These are phyloP conservation scores for Ciconia boyciana DNA, from an alignment of 2,113 vertebrate species.

Conservation along the genomic window DNA sequence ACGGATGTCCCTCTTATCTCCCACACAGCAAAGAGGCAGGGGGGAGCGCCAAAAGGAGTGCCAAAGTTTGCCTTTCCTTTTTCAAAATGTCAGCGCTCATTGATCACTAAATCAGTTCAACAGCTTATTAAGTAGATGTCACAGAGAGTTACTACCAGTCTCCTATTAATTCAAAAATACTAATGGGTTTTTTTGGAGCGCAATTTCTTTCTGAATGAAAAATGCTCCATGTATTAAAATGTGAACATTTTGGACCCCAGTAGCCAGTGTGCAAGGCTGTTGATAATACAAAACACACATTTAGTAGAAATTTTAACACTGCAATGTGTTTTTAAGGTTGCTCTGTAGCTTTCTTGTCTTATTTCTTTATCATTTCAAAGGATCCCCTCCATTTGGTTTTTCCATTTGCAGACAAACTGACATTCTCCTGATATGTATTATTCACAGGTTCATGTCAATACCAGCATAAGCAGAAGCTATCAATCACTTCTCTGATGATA, in stretches of 20 bases:
- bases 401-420: conserved; percentile 16
- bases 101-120: conserved; percentile 69
- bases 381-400: conserved; percentile 1
- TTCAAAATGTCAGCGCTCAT: conserved; percentile 48
- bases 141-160: conserved; percentile 50
- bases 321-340: not conserved
- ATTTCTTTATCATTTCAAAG: conserved; percentile 27
- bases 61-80: conserved; percentile 53
- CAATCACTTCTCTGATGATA: conserved; percentile 26
- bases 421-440: not conserved
- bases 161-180: conserved; percentile 54
- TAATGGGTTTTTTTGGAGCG: not conserved
- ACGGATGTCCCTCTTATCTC: not conserved
- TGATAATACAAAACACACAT: not conserved
- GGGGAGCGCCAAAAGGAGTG: not conserved
- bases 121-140: conserved; percentile 68
- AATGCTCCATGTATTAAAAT: not conserved
- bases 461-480: not conserved
- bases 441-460: conserved; percentile 41
- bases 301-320: not conserved
- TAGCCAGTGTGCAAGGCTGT: not conserved
- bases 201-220: conserved; percentile 54
- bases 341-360: not conserved
- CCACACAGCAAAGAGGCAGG: not conserved
- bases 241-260: not conserved